Evolutionary conservation across 2,113 vertebrate genomes (phyloP).

Genomic region (Numenius arquata): DNA sequence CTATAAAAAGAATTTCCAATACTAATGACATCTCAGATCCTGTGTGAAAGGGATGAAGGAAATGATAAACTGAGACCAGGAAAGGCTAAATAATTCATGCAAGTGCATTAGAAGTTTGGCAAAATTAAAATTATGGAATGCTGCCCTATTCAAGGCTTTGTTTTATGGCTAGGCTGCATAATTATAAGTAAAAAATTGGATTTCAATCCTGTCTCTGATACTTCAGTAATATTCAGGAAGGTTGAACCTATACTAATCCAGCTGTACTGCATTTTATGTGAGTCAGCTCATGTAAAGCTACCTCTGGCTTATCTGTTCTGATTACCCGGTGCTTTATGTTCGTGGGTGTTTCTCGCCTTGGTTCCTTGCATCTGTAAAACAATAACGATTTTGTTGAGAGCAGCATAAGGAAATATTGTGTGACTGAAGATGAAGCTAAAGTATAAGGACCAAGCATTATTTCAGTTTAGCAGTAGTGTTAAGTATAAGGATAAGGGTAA

Average conservation of each 20-base stretch:
- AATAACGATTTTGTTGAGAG: background rate
- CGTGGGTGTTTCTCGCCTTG: fast-evolving
- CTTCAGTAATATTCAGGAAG: background rate
- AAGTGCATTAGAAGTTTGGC: background rate
- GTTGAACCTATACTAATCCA: background rate
- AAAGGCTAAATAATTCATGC: background rate
- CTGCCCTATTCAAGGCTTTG: background rate
- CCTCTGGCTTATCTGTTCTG: background rate
- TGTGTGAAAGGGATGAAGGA: background rate
- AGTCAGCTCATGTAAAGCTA: background rate
- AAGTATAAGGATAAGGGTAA: background rate
- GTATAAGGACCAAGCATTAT: background rate
- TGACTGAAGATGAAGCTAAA: background rate
- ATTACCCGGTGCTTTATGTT: background rate
- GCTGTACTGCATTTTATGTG: fast-evolving
- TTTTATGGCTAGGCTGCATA: background rate
- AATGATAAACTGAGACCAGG: background rate
- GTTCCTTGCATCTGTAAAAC: background rate
- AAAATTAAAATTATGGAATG: background rate
- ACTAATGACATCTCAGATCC: background rate
- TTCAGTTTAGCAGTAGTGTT: background rate
- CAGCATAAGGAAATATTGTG: background rate
- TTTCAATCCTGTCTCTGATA: background rate
- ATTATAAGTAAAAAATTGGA: background rate
- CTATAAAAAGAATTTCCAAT: background rate